phyloP scores from a whole-genome alignment of 2,888 invertebrate genomes.

The Diarsia brunnea region DNA sequence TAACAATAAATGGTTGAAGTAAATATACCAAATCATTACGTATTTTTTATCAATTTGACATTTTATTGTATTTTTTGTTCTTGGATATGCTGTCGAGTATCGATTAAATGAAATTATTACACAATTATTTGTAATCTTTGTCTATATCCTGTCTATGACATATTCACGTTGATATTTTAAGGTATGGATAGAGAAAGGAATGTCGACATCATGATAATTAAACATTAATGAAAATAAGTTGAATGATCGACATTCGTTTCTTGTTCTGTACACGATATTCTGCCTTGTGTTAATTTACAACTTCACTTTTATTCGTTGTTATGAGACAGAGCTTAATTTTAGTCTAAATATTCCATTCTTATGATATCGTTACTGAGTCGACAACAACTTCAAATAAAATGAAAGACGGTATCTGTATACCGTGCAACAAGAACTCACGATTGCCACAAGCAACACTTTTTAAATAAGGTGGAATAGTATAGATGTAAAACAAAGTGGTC shows the following conservation, averaged over 20 bases:
- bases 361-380: neutral
- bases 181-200: slow-evolving; percentile 29
- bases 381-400: neutral
- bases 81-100: slow-evolving; percentile 61
- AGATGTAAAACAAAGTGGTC: neutral
- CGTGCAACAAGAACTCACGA: neutral
- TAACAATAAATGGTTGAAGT: slow-evolving; percentile 11
- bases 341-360: neutral
- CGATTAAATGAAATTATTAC: slow-evolving; percentile 65
- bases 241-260: slow-evolving; percentile 33
- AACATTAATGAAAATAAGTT: neutral
- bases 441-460: neutral
- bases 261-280: slow-evolving; percentile 50
- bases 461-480: neutral
- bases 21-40: slow-evolving; percentile 53
- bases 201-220: slow-evolving; percentile 10
- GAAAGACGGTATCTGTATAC: neutral
- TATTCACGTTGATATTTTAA: slow-evolving; percentile 57
- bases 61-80: slow-evolving; percentile 74
- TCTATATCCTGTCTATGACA: slow-evolving; percentile 55
- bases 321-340: slow-evolving; percentile 14
- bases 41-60: slow-evolving; percentile 83
- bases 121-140: slow-evolving; percentile 54
- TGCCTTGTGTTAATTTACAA: slow-evolving; percentile 64
- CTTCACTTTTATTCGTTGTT: slow-evolving; percentile 44